phyloP scores from a whole-genome alignment of 2,888 invertebrate genomes.

The Torymus tubicola region DNA sequence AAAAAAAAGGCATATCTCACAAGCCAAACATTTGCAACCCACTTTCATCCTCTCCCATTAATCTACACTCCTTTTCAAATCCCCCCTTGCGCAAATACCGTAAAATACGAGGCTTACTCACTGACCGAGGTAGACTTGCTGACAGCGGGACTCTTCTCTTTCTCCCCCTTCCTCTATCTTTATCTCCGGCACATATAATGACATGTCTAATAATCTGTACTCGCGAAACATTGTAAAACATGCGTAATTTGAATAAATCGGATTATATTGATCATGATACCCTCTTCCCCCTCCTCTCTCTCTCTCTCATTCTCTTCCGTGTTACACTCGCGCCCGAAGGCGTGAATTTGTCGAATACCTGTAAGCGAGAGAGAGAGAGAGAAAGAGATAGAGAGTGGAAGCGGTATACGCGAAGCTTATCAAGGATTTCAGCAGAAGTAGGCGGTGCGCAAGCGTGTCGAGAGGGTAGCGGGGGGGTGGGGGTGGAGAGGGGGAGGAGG shows the following conservation, averaged over 20 bases:
- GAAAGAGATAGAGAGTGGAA: too few relatives aligned
- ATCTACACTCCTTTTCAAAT: too few relatives aligned
- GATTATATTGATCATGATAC: constrained; percentile 24
- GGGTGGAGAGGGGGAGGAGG: too few relatives aligned
- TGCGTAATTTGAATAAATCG: constrained; percentile 49
- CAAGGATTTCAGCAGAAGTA: constrained; percentile 62
- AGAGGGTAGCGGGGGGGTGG: too few relatives aligned
- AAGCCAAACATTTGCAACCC: too few relatives aligned
- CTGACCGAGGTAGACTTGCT: too few relatives aligned
- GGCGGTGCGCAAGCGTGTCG: background rate
- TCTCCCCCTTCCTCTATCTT: too few relatives aligned
- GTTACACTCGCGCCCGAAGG: constrained; percentile 17
- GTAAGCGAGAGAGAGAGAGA: background rate
- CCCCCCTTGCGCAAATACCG: too few relatives aligned
- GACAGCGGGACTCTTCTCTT: background rate
- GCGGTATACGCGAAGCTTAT: constrained; percentile 58
- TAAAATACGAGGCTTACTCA: too few relatives aligned
- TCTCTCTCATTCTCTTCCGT: constrained; percentile 5
- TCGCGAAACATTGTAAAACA: constrained; percentile 39
- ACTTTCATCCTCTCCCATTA: too few relatives aligned
- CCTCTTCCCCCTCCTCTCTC: too few relatives aligned
- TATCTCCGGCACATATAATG: background rate
- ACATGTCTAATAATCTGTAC: background rate
- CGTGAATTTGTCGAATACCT: constrained; percentile 46
- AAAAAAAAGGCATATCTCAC: too few relatives aligned